phyloP scores from a whole-genome alignment of 2,113 vertebrate species.

The Lutjanus erythropterus region DNA sequence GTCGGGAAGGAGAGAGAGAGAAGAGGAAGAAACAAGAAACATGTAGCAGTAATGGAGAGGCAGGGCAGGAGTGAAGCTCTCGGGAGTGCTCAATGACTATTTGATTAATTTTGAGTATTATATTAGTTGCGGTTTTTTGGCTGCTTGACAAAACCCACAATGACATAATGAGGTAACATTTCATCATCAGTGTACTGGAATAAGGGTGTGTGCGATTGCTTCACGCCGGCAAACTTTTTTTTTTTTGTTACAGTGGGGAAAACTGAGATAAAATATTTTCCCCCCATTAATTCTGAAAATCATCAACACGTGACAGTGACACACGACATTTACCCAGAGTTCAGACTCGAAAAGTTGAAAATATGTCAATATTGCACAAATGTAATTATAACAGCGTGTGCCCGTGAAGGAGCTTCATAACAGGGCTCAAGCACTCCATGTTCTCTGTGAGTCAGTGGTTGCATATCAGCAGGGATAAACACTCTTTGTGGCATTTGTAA shows the following conservation, averaged over 20 bases:
- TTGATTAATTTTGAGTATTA: constrained; percentile 51
- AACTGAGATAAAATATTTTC: neutral
- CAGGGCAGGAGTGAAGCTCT: constrained; percentile 33
- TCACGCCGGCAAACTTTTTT: constrained; percentile 14
- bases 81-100: constrained; percentile 44
- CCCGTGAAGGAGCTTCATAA: neutral
- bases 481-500: neutral
- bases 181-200: constrained; percentile 25
- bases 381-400: neutral
- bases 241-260: neutral
- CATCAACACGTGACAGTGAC: neutral
- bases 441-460: constrained; percentile 4
- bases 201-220: constrained; percentile 6
- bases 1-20: constrained; percentile 3
- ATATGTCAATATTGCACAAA: neutral
- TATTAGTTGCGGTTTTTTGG: constrained; percentile 44
- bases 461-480: constrained; percentile 5
- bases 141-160: constrained; percentile 48
- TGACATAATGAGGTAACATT: constrained; percentile 67
- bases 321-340: neutral
- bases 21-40: constrained; percentile 12
- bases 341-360: neutral
- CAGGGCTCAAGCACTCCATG: neutral
- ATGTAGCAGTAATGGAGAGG: constrained; percentile 28
- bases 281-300: constrained; percentile 11